Evolutionary conservation across 2,888 invertebrate species (phyloP).

Genomic region (Pimpla rufipes): DNA sequence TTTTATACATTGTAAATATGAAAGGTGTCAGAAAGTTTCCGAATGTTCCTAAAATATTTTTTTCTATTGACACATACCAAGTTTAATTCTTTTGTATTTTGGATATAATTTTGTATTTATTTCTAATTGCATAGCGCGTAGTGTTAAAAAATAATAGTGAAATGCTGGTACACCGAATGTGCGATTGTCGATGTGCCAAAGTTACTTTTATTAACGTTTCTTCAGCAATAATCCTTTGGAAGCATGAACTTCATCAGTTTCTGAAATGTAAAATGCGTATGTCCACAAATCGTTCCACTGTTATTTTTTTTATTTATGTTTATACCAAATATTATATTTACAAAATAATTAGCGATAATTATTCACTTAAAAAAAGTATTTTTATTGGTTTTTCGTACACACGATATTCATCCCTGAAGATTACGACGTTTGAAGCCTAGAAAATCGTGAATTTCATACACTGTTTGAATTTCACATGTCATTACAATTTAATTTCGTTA

Average conservation of each 20-base stretch:
- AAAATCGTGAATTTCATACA: not conserved
- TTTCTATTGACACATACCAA: not conserved
- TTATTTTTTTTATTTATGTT: not conserved
- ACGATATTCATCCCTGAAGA: not conserved
- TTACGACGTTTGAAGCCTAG: not conserved
- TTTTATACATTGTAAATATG: not conserved
- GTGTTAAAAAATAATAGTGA: not conserved
- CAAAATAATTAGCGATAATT: not conserved
- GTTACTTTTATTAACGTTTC: not conserved
- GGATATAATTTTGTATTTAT: not conserved
- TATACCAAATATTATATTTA: not conserved
- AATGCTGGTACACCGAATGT: not conserved
- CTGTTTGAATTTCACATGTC: not conserved
- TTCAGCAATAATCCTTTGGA: not conserved
- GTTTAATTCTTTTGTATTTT: not conserved
- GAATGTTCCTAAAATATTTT: conserved; percentile 15
- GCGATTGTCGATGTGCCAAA: conserved; percentile 13
- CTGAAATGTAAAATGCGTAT: not conserved
- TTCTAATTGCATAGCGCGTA: not conserved
- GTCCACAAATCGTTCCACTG: not conserved
- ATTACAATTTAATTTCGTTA: not conserved
- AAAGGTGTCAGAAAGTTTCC: not conserved
- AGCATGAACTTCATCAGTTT: not conserved
- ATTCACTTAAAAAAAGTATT: too few relatives aligned
- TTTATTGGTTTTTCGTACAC: not conserved